These are phyloP conservation scores for Grapholita molesta DNA, from an alignment of 1,140 invertebrate genomes.

Conservation along the genomic window DNA sequence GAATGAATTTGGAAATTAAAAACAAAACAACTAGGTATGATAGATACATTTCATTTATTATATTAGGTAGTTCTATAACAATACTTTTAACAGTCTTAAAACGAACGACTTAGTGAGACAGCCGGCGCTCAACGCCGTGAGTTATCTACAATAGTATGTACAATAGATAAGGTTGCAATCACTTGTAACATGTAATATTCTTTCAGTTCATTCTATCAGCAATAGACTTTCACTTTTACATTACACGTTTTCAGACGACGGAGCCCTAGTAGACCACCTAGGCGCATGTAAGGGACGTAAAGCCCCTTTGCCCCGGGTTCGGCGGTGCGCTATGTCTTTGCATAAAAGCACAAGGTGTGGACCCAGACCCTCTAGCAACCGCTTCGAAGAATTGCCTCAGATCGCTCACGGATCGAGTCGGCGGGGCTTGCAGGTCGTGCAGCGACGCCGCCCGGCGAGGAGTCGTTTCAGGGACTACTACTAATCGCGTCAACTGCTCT, in stretches of 20 bases:
- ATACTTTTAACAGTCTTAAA: slow-evolving; percentile 77
- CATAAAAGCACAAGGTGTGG: slow-evolving; percentile 35
- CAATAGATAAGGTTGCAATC: slow-evolving; percentile 28
- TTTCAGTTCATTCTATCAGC: background rate
- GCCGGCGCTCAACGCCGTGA: slow-evolving; percentile 55
- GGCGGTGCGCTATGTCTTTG: slow-evolving; percentile 54
- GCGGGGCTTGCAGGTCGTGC: slow-evolving; percentile 66
- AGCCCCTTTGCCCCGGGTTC: slow-evolving; percentile 51
- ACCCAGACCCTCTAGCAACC: slow-evolving; percentile 60
- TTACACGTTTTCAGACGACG: slow-evolving; percentile 16
- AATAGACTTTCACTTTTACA: background rate
- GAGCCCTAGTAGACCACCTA: slow-evolving; percentile 16
- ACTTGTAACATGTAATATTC: background rate
- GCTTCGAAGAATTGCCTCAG: slow-evolving; percentile 71
- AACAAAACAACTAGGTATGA: slow-evolving; percentile 43
- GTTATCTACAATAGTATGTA: slow-evolving; percentile 66
- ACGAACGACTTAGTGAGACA: slow-evolving; percentile 68
- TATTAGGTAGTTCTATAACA: slow-evolving; percentile 74
- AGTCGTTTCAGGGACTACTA: slow-evolving; percentile 41
- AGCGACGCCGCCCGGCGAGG: slow-evolving; percentile 62
- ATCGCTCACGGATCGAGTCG: slow-evolving; percentile 66
- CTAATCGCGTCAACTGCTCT: slow-evolving; percentile 58
- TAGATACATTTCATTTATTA: slow-evolving; percentile 60
- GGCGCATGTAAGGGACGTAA: slow-evolving; percentile 65
- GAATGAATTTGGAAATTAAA: no score